Evolutionary conservation across 1,140 invertebrate genomes (phyloP), one percentile per base, ranked within the genome.

Genomic region (Aphelinus certus): DNA sequence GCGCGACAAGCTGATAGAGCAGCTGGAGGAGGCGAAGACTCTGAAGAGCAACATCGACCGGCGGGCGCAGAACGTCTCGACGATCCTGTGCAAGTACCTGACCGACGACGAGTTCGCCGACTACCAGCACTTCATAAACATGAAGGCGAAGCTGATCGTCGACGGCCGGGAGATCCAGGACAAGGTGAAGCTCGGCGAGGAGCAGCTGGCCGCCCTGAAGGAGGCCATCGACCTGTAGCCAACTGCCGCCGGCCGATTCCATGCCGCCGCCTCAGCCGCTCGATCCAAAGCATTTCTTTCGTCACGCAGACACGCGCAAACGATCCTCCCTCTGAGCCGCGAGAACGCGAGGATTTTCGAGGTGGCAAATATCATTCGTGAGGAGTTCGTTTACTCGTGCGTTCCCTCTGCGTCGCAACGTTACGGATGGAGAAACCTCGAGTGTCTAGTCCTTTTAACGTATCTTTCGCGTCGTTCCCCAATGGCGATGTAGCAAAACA

Each of bases 101-200:
- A 91, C 90, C 73, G 89, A 91, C 10, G 92, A 94, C 65, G 92
- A 96, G 80, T 94, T 92, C 83, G 92, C 92, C 45, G 94, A 96
- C 80, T 97, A 96, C 83, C 92, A 95, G 79, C 94, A 96, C 83
- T 97, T 95, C 84, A 94, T 96, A 79, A 94, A 94, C 81, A 96
- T 96, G 94, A 97, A 96, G 89, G 94, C 94, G n/a, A 95, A 95
- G 88, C 87, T 97, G 62, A 93, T 95, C 78, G 93, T 96, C 83
- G 95, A 96, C 83, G 90, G 92, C 70, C 90, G 95, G 78, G 95
- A 96, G 83, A 92, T 96, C 75, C 92, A 94, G 77, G 95, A 97
- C 83, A 95, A 95, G 87, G 95, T 97, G 75, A 94, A 94, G 82
- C 89, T 95, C 62, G 94, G 94, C 51, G 94, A 96, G 84, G 95